Evolutionary conservation across 1,140 invertebrate genomes (phyloP), one percentile per base, ranked within the genome.

Genomic region (Drosophila pectinifera): DNA sequence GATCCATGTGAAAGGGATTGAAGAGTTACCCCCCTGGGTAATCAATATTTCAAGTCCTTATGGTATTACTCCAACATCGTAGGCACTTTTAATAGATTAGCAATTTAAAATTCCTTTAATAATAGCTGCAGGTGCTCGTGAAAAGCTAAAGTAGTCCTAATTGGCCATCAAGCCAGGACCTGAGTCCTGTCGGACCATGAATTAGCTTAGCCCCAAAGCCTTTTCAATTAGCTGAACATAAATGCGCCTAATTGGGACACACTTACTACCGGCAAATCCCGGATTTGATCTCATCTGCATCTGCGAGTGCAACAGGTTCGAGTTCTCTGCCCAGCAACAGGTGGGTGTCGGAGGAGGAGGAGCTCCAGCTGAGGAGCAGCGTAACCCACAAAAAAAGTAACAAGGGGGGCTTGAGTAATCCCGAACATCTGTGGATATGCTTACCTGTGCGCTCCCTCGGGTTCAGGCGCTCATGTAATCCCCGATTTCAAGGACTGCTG

Each of bases 401-500:
- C 28, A 8, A 10, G 4, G 46, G 26, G 16, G 1, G 5, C 16
- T 31, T 34, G 16, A 8, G 16, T 51, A 51, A 51, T 51, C 16
- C 13, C 31, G 18, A 22, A 14, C 49, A 36, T 22, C 36, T 53
- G 48, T 53, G 18, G 48, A 34, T 28, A 7, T 18, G 28, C 48
- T 51, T 34, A 34, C 28, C 48, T 31, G 26, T 13, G 24, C 18
- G 26, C 26, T 28, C 8, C 8, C 8, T 31, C 28, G 28, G 28
- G 28, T 31, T 31, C 28, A 26, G 11, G 26, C 14, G 41, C 16
- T 28, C 56, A 28, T 46, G 56, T 48, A 58, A 58, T 58, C 42
- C 42, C 18, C 42, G 26, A 48, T 28, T 48, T 48, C 41, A 48
- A 58, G 56, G 43, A 48, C 56, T 58, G 42, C 43, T 48, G 56